Evolutionary conservation across 1,140 invertebrate genomes (phyloP), one percentile per base, ranked within the genome.

Genomic region (Pomacea maculata): DNA sequence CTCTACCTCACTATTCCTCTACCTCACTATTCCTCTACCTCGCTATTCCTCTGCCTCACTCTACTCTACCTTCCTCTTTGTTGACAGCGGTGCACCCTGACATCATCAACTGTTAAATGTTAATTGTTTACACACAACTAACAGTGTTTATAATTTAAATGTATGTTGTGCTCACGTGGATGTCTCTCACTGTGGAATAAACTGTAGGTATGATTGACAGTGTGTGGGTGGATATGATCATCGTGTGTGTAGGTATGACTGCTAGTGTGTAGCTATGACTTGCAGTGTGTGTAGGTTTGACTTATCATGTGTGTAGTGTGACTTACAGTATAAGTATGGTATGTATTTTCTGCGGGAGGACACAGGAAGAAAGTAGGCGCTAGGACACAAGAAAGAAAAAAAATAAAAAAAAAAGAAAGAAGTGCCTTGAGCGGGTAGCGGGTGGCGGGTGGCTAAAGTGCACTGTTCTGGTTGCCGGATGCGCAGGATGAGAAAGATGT

Each of bases 1-100:
- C 75, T 78, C 55, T 78, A 54, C 34, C 29, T 79, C 64, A 8
- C 45, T 79, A 4, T 57, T 3, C 64, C 57, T 78, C 8, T 78
- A 4, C 0, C 75, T 78, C 75, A 64, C 75, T 78, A n/a, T 61
- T 78, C 75, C 75, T 78, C 55, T 78, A 54, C 34, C 29, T 79
- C 64, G 2, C 45, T 79, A 4, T 57, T 3, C 64, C 57, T 78
- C 8, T 78, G 9, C 0, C 75, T 78, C 75, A 64, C 75, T 78
- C 61, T 64, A 64, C 75, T 78, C 61, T 64, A 25, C 25, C 25
- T 25, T 29, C 45, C 6, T 71, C 70, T 25, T 29, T 25, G n/a
- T 11, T 34, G 14, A 14, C 25, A 15, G 14, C 70, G 17, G 1
- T 71, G 19, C 45, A n/a, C 45, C 2, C 3, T 29, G n/a, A n/a